phyloP scores from a whole-genome alignment of 1,140 invertebrate species.

The Drosophila leontia region DNA sequence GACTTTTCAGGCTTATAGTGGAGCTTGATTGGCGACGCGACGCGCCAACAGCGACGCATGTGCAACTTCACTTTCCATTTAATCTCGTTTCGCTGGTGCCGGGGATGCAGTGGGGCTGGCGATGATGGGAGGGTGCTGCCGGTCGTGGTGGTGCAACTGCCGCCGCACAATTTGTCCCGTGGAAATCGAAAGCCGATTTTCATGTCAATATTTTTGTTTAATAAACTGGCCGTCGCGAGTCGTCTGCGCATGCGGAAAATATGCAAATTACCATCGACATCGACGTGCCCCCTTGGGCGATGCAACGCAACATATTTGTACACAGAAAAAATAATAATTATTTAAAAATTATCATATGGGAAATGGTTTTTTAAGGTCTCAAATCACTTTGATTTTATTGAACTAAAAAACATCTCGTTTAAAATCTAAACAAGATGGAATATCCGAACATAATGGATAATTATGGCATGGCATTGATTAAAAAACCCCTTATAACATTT shows the following conservation, averaged over 20 bases:
- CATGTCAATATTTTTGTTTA: constrained; percentile 82
- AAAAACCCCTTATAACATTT: too few relatives aligned
- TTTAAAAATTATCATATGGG: not conserved
- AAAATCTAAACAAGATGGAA: not conserved
- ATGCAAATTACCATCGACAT: constrained; percentile 71
- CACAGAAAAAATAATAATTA: constrained; percentile 5
- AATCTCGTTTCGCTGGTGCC: constrained; percentile 60
- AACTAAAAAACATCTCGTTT: not conserved
- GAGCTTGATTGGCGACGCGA: constrained; percentile 66
- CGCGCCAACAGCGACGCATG: constrained; percentile 61
- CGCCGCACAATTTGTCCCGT: constrained; percentile 78
- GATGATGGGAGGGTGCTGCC: not conserved
- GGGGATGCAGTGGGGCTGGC: not conserved
- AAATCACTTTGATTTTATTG: not conserved
- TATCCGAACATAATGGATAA: too few relatives aligned
- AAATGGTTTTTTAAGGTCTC: not conserved
- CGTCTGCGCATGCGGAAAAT: constrained; percentile 79
- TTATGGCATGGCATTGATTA: too few relatives aligned
- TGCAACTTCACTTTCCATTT: constrained; percentile 82
- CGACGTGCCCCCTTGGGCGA: constrained; percentile 30
- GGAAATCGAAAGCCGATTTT: constrained; percentile 83
- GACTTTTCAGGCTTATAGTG: constrained; percentile 15
- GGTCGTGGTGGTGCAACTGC: constrained; percentile 54
- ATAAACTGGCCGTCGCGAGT: constrained; percentile 60
- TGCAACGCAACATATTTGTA: constrained; percentile 38